Evolutionary conservation across 2,888 invertebrate genomes (phyloP).

Genomic region (Hesperia comma): DNA sequence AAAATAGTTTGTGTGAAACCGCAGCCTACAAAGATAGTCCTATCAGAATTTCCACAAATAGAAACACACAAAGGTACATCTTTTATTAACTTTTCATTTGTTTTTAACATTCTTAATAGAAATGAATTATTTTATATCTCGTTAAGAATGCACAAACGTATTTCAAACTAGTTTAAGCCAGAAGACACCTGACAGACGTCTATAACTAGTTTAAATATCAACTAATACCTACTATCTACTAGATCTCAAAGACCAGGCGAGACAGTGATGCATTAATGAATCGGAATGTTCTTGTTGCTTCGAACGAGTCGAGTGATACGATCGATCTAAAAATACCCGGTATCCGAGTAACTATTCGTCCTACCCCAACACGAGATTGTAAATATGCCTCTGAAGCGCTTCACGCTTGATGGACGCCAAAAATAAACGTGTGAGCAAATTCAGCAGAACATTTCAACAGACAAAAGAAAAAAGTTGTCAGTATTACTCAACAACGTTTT

Average conservation of each 20-base stretch:
- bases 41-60: too few relatives aligned
- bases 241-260: not conserved
- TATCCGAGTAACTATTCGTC: not conserved
- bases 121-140: too few relatives aligned
- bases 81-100: too few relatives aligned
- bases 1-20: too few relatives aligned
- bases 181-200: too few relatives aligned
- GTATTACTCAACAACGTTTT: not conserved
- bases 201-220: too few relatives aligned
- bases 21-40: too few relatives aligned
- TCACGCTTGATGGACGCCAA: not conserved
- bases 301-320: not conserved
- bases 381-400: not conserved
- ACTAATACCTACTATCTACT: too few relatives aligned
- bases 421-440: conserved; percentile 8
- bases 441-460: not conserved
- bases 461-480: not conserved
- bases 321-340: not conserved
- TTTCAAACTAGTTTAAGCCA: too few relatives aligned
- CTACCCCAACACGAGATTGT: not conserved
- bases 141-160: too few relatives aligned
- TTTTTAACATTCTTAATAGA: too few relatives aligned
- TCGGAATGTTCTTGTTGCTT: not conserved
- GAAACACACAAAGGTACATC: too few relatives aligned
- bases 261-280: not conserved